A percentile compares a stretch with the other conserved stretches of the same genome.
These are phyloP conservation scores for Brachionus koreanus DNA, from an alignment of 1,140 invertebrate species.

Conservation along the genomic window DNA sequence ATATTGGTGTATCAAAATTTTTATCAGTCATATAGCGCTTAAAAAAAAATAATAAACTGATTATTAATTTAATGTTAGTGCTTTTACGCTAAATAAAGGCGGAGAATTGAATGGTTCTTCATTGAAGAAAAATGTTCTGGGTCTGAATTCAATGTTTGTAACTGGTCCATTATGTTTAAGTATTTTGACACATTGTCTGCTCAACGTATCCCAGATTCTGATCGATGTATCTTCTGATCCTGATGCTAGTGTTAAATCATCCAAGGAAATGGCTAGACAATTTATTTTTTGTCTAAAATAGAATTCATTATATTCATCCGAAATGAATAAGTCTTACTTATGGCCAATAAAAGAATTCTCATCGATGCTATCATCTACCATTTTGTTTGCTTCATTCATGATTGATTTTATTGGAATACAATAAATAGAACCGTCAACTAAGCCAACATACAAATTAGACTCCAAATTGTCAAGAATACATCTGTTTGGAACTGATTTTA, in stretches of 20 bases:
- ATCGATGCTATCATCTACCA: not conserved
- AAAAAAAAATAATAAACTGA: not conserved
- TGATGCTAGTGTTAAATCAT: slow-evolving; percentile 26
- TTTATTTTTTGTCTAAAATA: slow-evolving; percentile 28
- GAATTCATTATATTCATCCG: not conserved
- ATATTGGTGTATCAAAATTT: not conserved
- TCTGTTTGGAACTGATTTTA: not conserved
- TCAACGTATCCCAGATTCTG: slow-evolving; percentile 40
- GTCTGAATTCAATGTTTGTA: slow-evolving; percentile 22
- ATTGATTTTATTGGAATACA: slow-evolving; percentile 36
- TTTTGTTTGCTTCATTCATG: not conserved
- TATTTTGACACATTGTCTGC: slow-evolving; percentile 26
- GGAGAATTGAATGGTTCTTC: not conserved
- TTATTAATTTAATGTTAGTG: not conserved
- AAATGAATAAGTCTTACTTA: slow-evolving; percentile 6
- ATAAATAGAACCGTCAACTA: not conserved
- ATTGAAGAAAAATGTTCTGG: slow-evolving; percentile 32
- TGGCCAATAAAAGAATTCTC: not conserved
- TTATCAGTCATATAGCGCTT: slow-evolving; percentile 14
- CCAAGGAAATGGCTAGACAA: slow-evolving; percentile 32
- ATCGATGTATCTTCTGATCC: slow-evolving; percentile 7
- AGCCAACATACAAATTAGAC: slow-evolving; percentile 4
- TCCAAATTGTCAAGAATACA: slow-evolving; percentile 31
- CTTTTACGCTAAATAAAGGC: not conserved
- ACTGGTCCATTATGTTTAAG: slow-evolving; percentile 21